These are phyloP conservation scores for Tyria jacobaeae DNA, from an alignment of 2,888 invertebrate genomes.

Conservation along the genomic window DNA sequence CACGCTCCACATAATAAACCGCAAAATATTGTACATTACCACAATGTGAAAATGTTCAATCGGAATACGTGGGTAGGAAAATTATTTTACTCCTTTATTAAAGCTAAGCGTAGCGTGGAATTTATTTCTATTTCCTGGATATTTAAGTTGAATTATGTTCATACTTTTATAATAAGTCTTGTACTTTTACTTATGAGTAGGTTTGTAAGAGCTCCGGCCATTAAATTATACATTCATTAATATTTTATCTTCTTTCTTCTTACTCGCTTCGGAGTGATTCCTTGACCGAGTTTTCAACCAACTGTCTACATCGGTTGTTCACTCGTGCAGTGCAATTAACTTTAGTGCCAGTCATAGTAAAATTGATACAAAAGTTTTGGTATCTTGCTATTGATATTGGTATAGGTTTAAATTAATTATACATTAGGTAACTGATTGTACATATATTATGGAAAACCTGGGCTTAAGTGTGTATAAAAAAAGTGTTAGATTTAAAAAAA, in stretches of 20 bases:
- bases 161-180: neutral
- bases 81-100: constrained; percentile 5
- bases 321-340: too few species aligned
- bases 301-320: too few species aligned
- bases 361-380: too few species aligned
- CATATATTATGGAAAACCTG: too few species aligned
- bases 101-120: constrained; percentile 12
- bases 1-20: constrained; percentile 30
- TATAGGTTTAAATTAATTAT: neutral
- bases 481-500: too few species aligned
- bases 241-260: too few species aligned
- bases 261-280: too few species aligned
- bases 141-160: neutral
- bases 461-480: too few species aligned
- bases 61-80: constrained; percentile 22
- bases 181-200: neutral
- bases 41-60: constrained; percentile 30
- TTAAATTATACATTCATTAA: too few species aligned
- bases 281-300: too few species aligned
- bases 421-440: too few species aligned
- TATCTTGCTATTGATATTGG: neutral
- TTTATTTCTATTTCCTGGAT: constrained; percentile 4
- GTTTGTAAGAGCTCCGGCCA: neutral
- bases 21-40: constrained; percentile 29
- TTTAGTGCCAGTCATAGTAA: too few species aligned